Evolutionary conservation across 2,797 vertebrate genomes (phyloP), one percentile per base, ranked within the genome.

Genomic region (Spinus pinus): DNA sequence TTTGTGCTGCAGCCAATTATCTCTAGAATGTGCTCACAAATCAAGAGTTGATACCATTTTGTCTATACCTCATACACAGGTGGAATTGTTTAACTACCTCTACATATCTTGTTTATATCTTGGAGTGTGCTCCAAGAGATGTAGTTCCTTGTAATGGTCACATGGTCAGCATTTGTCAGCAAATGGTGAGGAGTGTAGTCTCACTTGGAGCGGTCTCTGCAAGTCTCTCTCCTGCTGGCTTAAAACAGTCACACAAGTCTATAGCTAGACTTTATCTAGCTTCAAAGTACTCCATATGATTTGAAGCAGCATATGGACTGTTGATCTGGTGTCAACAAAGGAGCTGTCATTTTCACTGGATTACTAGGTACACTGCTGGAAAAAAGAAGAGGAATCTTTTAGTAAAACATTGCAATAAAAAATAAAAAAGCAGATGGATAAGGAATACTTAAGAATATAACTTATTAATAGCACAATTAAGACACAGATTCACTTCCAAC

Each of bases 361-460:
- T 73, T 81, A 67, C 37, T 87, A 93, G 31, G 33, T 53, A 73
- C 13, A n/a, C 35, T 46, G 44, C 62, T 30, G 14, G 37, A 78
- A 25, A 80, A 93, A 80, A 65, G n/a, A 71, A 67, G 37, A 73
- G 11, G 9, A 58, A 80, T 58, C 16, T 77, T 74, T 66, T 11
- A 58, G 46, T 30, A 85, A 87, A 80, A 49, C 9, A 60, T 30
- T 77, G 70, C 22, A 74, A 56, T 31, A 21, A 33, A 51, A 51
- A 33, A 80, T 30, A 81, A 42, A 31, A 33, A 30, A 18, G 14
- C 28, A 44, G 49, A 82, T 24, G 5, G 25, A 83, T 83, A 67
- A 21, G n/a, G 33, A 77, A 44, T 84, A 57, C 54, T 86, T 75
- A 79, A 74, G 39, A 79, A 53, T 35, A 14, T 58, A 74, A 87